Percentiles rank a stretch among this genome's conserved stretches.
Evolutionary conservation across 2,797 vertebrate genomes (phyloP).

Genomic region (Xiphorhynchus erythropygius): DNA sequence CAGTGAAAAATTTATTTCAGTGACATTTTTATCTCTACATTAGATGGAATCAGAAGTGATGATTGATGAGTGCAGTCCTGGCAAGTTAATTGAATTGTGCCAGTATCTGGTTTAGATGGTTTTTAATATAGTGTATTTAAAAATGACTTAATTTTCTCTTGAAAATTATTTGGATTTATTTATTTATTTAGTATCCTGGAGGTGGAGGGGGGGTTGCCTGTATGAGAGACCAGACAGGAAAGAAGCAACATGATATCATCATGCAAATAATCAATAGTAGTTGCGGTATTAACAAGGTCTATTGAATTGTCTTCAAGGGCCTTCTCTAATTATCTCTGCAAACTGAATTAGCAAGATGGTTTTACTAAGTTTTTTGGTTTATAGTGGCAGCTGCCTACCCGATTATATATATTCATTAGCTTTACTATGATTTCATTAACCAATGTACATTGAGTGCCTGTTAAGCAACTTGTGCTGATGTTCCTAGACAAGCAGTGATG

Average conservation of each 20-base stretch:
- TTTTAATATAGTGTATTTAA: not conserved
- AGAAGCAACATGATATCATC: not conserved
- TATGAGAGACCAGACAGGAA: not conserved
- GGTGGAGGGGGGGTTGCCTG: not conserved
- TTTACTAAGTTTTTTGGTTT: not conserved
- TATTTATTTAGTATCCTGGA: not conserved
- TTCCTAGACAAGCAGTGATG: conserved; percentile 41
- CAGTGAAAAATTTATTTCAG: not conserved
- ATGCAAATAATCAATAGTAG: not conserved
- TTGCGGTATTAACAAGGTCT: not conserved
- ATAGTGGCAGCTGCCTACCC: conserved; percentile 32
- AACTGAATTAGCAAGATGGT: conserved; percentile 32
- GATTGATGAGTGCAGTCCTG: not conserved
- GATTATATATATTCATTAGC: conserved; percentile 54
- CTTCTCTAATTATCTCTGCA: conserved; percentile 33
- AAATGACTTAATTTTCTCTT: not conserved
- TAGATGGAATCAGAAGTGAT: not conserved
- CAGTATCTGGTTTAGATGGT: not conserved
- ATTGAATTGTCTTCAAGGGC: conserved; percentile 27
- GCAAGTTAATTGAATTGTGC: not conserved
- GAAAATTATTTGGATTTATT: not conserved
- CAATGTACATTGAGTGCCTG: conserved; percentile 3
- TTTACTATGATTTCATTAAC: conserved; percentile 64
- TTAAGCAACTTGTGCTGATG: conserved; percentile 42
- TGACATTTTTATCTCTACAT: not conserved